Evolutionary conservation across 2,113 vertebrate genomes (phyloP), one percentile per base, ranked within the genome.

Genomic region (Calidris pugnax): DNA sequence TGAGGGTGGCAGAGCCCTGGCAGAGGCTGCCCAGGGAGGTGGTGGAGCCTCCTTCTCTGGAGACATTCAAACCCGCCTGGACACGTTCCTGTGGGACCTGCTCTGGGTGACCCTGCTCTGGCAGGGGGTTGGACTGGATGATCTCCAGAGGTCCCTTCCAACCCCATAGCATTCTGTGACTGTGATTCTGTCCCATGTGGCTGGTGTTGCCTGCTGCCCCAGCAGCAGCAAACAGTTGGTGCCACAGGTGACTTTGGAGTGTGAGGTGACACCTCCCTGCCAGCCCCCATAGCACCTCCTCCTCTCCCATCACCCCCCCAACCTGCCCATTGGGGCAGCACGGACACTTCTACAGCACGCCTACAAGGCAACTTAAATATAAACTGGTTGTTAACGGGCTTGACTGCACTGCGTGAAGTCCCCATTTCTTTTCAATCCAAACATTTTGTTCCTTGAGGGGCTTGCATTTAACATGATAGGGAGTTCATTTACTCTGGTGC

Each of bases 191-290:
- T 47, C 32, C 47, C 64, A 30, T 33, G 73, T 15, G 84, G 47
- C 4, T 2, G 6, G 12, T 21, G 35, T 43, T 28, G 26, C 14
- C 23, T 66, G 21, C 41, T 11, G 28, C 7, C 45, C 4, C 45
- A 5, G 55, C 47, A 74, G 35, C 45, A 35, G 24, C 50, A 71
- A 87, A 64, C 63, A 57, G 51, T 3, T 3, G 68, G 39, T 41
- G 15, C 47, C 0, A 0, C 7, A 1, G 1, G 22, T 56, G 60
- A 41, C 24, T 41, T 35, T 32, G 81, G 57, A 45, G 16, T 1
- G 1, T 8, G 63, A 88, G 67, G 24, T 39, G 79, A 57, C 67
- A 50, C 3, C 9, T 57, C 3, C 57, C 21, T 75, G 57, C 22
- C 17, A 23, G 20, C 15, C 15, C 5, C 7, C 13, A 5, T 0